These are phyloP conservation scores for Melanotaenia boesemani DNA, from an alignment of 2,797 vertebrate species.

Conservation along the genomic window DNA sequence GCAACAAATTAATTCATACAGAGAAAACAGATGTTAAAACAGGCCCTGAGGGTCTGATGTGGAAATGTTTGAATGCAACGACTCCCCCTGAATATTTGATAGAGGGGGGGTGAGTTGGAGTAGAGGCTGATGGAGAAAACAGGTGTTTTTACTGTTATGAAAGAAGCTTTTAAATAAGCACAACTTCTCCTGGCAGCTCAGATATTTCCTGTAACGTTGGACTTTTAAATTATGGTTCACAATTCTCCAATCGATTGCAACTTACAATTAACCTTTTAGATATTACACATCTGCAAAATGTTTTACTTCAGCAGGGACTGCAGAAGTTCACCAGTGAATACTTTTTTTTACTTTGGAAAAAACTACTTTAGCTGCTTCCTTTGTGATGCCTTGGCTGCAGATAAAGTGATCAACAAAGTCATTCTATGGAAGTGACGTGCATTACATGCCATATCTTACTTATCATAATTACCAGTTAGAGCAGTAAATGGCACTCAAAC, in stretches of 20 bases:
- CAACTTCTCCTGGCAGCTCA: background rate
- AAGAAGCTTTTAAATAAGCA: background rate
- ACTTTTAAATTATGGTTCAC: background rate
- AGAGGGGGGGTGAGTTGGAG: background rate
- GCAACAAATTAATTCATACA: conserved; percentile 7
- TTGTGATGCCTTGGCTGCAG: too few species aligned
- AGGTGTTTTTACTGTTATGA: conserved; percentile 30
- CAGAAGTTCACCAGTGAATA: background rate
- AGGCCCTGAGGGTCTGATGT: background rate
- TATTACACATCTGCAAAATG: background rate
- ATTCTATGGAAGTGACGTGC: too few species aligned
- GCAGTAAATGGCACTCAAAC: too few species aligned
- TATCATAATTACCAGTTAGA: too few species aligned
- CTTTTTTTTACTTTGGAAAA: too few species aligned
- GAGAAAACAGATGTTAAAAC: conserved; percentile 19
- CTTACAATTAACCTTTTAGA: background rate
- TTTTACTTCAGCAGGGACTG: background rate
- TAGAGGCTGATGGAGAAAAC: conserved; percentile 37
- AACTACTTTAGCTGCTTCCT: background rate
- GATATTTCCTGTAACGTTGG: background rate
- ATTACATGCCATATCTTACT: too few species aligned
- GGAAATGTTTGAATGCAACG: background rate
- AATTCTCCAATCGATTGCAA: background rate
- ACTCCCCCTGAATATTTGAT: conserved; percentile 30
- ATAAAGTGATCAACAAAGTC: too few species aligned